Evolutionary conservation across 2,797 vertebrate genomes (phyloP), one percentile per base, ranked within the genome.

Genomic region (Leptodactylus fallax): DNA sequence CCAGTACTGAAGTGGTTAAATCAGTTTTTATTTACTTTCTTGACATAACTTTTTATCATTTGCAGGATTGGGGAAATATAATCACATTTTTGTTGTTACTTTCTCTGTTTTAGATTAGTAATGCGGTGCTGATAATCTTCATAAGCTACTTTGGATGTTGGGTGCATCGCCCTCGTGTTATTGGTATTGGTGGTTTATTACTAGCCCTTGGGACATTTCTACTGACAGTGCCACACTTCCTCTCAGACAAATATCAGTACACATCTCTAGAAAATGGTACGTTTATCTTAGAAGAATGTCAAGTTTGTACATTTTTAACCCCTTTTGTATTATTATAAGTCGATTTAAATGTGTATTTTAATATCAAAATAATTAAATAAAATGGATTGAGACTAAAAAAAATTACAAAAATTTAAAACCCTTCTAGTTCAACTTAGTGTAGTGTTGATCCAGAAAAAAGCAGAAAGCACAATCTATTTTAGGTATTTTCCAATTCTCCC

Each of bases 111-210:
- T 90, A 99, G 98, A 94, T 98, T 3, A 97, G 98, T 90, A 99
- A 99, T 27, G 94, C 97, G 11, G 87, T 95, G 78, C 95, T 99
- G 91, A 99, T 99, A 85, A 95, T 97, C 91, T 99, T 99, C 0
- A 95, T 99, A 91, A 99, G 98, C 95, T 99, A 99, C 94, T 96
- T 99, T 0, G 98, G 98, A 89, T 96, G 95, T 83, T 94, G 97
- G 0, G 95, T 99, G 13, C 96, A 99, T 91, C 97, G 98, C 7
- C 98, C 98, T 0, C 95, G 96, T 4, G 0, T 97, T 49, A 99
- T 99, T 0, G 98, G 98, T 3, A 0, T 96, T 0, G 98, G 98
- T 0, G 97, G 97, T 2, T 92, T 99, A 21, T 93, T 99, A 90
- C 97, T 99, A 94, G 95, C 97, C 0, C 81, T 96, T 77, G 98